Conservation (phyloP, 2,888 invertebrate species). For the Carcina quercana region DNA sequence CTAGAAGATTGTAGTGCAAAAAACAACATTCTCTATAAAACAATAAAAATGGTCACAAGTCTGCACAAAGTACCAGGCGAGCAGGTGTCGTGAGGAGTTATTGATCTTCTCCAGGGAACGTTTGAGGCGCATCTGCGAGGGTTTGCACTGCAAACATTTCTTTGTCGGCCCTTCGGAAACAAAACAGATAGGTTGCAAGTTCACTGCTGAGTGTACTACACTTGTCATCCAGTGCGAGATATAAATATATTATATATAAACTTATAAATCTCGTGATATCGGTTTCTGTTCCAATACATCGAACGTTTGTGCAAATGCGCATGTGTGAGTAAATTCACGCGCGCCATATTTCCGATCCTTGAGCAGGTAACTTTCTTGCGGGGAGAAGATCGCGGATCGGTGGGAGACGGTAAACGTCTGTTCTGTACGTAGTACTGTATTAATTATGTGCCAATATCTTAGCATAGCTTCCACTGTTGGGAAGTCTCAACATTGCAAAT, state of each 20-base stretch:
- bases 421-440: no score
- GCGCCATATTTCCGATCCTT: no score
- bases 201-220: slow-evolving; percentile 9
- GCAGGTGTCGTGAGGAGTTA: slow-evolving; percentile 26
- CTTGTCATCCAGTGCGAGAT: slow-evolving; percentile 12
- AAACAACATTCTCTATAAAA: no score
- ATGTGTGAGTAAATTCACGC: no score
- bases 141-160: slow-evolving; percentile 34
- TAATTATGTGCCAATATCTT: no score
- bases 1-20: no score
- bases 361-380: no score
- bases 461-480: slow-evolving; percentile 15
- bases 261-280: no score
- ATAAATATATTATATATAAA: slow-evolving; percentile 3
- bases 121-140: slow-evolving; percentile 28
- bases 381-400: no score
- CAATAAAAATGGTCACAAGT: neutral
- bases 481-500: slow-evolving; percentile 18
- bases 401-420: no score
- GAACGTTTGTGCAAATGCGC: no score
- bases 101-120: slow-evolving; percentile 36
- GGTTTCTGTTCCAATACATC: no score
- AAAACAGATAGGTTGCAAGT: slow-evolving; percentile 33
- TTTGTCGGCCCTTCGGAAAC: slow-evolving; percentile 35
- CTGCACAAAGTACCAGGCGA: slow-evolving; percentile 28